These are phyloP conservation scores for Oreochromis spilurus DNA, from an alignment of 2,113 vertebrate species.

Conservation along the genomic window DNA sequence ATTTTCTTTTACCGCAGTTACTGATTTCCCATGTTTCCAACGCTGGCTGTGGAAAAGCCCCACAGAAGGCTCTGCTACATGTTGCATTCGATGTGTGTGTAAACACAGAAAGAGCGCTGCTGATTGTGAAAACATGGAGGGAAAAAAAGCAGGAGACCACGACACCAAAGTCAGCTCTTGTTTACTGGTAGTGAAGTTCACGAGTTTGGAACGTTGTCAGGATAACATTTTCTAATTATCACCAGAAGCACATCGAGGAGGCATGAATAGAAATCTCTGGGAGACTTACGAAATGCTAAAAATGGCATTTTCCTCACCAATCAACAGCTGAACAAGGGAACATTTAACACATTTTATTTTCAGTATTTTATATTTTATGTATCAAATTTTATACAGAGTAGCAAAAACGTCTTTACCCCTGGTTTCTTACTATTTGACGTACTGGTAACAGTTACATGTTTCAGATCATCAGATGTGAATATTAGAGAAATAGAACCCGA, in stretches of 20 bases:
- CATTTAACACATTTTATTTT: background rate
- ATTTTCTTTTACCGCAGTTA: conserved; percentile 1
- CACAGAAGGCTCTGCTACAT: background rate
- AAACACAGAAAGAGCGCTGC: rapidly evolving
- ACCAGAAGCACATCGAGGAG: background rate
- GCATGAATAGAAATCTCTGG: background rate
- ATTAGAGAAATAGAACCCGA: rapidly evolving
- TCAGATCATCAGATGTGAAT: background rate
- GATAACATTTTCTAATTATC: background rate
- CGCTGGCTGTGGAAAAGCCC: background rate
- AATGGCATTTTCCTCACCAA: background rate
- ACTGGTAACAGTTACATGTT: background rate
- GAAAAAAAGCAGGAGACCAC: background rate
- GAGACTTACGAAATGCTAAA: background rate
- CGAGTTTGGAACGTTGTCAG: background rate
- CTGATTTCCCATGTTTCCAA: background rate
- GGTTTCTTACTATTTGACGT: background rate
- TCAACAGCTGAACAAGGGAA: background rate
- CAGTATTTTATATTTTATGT: background rate
- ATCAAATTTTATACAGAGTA: background rate
- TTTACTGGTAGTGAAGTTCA: background rate
- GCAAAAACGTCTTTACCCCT: background rate
- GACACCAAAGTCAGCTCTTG: background rate
- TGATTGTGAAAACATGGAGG: background rate
- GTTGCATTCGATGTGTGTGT: background rate